phyloP scores from a whole-genome alignment of 2,888 invertebrate species.

The Melieria picta region DNA sequence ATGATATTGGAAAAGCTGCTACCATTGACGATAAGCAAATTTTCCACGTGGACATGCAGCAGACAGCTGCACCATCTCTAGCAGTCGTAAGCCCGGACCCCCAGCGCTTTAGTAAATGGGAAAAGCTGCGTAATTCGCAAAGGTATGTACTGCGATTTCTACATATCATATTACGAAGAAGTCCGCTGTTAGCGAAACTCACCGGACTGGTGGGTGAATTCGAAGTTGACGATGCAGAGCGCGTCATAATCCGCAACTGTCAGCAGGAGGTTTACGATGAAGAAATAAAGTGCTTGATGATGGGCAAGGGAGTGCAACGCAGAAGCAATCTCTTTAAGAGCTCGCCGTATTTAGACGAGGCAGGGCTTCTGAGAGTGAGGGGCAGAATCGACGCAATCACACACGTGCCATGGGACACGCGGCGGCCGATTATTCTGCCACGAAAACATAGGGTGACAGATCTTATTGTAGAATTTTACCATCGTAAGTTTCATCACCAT shows the following conservation, averaged over 20 bases:
- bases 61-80: too few relatives aligned
- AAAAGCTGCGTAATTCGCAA: not conserved
- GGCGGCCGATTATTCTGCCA: slow-evolving; percentile 5
- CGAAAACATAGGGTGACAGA: not conserved
- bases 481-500: slow-evolving; percentile 2
- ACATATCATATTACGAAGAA: not conserved
- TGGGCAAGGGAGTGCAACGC: not conserved
- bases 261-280: not conserved
- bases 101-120: slow-evolving; percentile 4
- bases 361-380: not conserved
- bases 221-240: not conserved
- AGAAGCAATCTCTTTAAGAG: not conserved
- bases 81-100: not conserved
- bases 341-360: not conserved
- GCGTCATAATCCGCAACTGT: not conserved
- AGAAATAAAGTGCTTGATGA: not conserved
- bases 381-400: not conserved
- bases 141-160: not conserved
- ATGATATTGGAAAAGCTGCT: not conserved
- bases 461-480: not conserved
- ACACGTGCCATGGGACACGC: not conserved
- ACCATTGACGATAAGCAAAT: too few relatives aligned
- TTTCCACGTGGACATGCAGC: too few relatives aligned
- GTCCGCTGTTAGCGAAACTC: too few relatives aligned
- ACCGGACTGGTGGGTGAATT: too few relatives aligned